Base-by-base conservation (phyloP, 2,113 vertebrate genomes). In the Vulpes ferrilata region DNA sequence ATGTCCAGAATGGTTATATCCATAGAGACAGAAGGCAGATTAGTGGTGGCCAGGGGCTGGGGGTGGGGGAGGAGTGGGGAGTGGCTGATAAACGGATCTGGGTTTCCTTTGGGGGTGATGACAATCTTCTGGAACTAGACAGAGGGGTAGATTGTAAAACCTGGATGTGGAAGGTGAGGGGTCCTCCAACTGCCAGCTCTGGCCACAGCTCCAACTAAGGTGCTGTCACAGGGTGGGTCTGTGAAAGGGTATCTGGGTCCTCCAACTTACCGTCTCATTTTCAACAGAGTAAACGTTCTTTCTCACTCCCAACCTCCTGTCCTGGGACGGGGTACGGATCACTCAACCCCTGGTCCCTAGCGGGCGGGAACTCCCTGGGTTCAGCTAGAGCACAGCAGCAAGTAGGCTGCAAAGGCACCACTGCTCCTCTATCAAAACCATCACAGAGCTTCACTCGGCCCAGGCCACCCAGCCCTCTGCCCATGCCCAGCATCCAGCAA, bases 81-180 rank as follows among this genome's bases (percentile, higher is more conserved):
- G 12, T 25, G 55, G 57, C 22, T 27, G 3, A n/a, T 59, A 48
- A 19, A 55, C 2, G 1, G 59, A 23, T 10, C 17, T 0, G 1
- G 69, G 76, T 51, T 88, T 80, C 80, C 73, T 84, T 16, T 38
- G 62, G 62, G n/a, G 27, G 19, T 53, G 74, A 35, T 23, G 69
- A 57, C 55, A 22, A n/a, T 9, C 64, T 53, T 51, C 73, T 30
- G 6, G 80, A 69, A 32, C 51, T 43, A n/a, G 38, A 67, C 27
- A 71, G 67, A 78, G 60, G 23, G 17, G 62, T 73, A 0, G 7
- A 19, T 3, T 7, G 20, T n/a, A 35, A 32, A 55, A 9, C 8
- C 11, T 10, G 35, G 62, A 35, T 80, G 2, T 19, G 15, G 30
- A n/a, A 32, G 78, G 38, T 25, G 3, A n/a, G 69, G 16, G 32